Evolutionary conservation across 2,888 invertebrate genomes (phyloP).

Genomic region (Neria commutata): DNA sequence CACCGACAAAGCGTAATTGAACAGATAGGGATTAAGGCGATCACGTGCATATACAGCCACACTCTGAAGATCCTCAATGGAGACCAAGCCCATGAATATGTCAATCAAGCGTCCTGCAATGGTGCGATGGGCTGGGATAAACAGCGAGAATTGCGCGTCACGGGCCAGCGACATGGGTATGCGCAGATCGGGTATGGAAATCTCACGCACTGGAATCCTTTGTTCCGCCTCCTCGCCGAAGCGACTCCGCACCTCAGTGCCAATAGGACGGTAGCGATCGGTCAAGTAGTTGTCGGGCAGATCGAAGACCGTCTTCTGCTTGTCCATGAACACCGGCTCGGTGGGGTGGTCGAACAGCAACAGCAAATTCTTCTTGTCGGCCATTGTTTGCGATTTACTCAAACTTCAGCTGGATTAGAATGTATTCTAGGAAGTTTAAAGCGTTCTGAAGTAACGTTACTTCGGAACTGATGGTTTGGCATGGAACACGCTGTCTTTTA

Average conservation of each 20-base stretch:
- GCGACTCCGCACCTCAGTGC: conserved; percentile 65
- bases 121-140: conserved; percentile 71
- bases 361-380: conserved; percentile 66
- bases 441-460: conserved; percentile 16
- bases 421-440: not conserved
- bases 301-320: conserved; percentile 71
- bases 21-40: conserved; percentile 78
- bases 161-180: conserved; percentile 69
- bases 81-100: conserved; percentile 74
- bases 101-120: conserved; percentile 73
- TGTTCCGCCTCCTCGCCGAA: conserved; percentile 66
- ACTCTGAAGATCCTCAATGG: conserved; percentile 72
- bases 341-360: conserved; percentile 76
- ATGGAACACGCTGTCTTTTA: conserved; percentile 30
- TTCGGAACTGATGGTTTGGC: conserved; percentile 38
- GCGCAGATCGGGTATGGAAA: conserved; percentile 69
- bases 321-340: conserved; percentile 79
- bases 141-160: conserved; percentile 73
- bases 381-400: conserved; percentile 36
- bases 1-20: conserved; percentile 79
- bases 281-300: conserved; percentile 69
- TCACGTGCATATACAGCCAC: conserved; percentile 73
- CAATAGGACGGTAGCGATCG: conserved; percentile 64
- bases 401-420: not conserved
- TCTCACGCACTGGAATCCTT: conserved; percentile 67